Conservation (phyloP, 2,888 invertebrate genomes). For the Drosophila peninsularis region DNA sequence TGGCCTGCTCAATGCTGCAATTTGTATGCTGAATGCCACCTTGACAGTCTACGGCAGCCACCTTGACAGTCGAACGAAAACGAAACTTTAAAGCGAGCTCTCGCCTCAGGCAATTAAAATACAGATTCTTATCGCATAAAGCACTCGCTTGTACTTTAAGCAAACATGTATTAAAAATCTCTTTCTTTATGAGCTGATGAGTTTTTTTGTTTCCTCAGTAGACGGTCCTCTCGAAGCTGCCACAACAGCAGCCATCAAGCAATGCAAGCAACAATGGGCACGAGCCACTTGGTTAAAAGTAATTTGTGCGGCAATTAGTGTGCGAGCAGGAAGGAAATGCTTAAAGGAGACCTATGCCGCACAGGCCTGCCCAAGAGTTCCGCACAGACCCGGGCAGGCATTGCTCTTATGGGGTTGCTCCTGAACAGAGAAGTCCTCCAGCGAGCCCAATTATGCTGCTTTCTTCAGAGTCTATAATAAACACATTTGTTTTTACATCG, state of each 20-base stretch:
- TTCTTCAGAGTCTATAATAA: slow-evolving; percentile 1
- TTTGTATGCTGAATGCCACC: slow-evolving; percentile 27
- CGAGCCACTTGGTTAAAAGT: slow-evolving; percentile 59
- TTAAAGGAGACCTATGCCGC: slow-evolving; percentile 33
- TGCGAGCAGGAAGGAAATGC: slow-evolving; percentile 49
- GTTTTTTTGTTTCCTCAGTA: background rate
- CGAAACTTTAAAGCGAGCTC: slow-evolving; percentile 2
- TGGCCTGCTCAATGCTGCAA: slow-evolving; percentile 18
- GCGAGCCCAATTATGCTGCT: slow-evolving; percentile 2
- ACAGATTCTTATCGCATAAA: background rate
- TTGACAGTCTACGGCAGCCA: slow-evolving; percentile 6
- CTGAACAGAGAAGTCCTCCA: background rate
- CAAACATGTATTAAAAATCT: slow-evolving; percentile 9
- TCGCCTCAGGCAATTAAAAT: background rate
- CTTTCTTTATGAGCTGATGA: slow-evolving; percentile 12
- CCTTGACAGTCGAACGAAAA: background rate
- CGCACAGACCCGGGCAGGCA: slow-evolving; percentile 14
- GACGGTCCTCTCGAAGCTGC: slow-evolving; percentile 1
- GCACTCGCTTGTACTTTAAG: background rate
- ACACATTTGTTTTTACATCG: slow-evolving; percentile 3
- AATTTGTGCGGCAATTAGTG: slow-evolving; percentile 73
- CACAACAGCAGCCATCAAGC: slow-evolving; percentile 16
- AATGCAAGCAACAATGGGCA: slow-evolving; percentile 55
- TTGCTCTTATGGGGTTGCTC: background rate
- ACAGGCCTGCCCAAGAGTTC: slow-evolving; percentile 36